Percentiles rank a stretch among this genome's conserved stretches.
phyloP scores from a whole-genome alignment of 2,797 vertebrate genomes.

The Phoebastria nigripes region DNA sequence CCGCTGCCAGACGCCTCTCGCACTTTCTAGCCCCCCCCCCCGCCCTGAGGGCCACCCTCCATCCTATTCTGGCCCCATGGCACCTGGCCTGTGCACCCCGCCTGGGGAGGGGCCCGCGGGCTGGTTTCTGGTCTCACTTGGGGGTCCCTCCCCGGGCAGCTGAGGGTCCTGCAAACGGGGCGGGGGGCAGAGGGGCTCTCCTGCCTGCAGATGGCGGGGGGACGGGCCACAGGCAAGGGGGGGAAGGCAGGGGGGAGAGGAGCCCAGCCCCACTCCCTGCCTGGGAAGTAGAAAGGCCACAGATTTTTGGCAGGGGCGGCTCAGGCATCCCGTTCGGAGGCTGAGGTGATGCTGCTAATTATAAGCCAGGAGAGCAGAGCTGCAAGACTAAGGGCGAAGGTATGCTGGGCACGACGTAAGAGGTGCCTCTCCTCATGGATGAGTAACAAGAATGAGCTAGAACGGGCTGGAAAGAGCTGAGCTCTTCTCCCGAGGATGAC shows the following conservation, averaged over 20 bases:
- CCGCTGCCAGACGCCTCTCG: background rate
- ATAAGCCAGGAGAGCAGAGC: conserved; percentile 30
- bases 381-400: conserved; percentile 4
- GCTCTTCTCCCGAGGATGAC: conserved; percentile 7
- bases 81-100: background rate
- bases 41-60: rapidly evolving
- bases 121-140: background rate
- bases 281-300: background rate
- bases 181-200: background rate
- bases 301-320: conserved; percentile 18
- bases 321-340: background rate
- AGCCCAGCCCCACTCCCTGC: background rate
- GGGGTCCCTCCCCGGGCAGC: background rate
- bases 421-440: background rate
- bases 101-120: rapidly evolving
- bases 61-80: background rate
- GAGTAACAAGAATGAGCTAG: conserved; percentile 48
- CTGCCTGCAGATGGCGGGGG: background rate
- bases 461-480: conserved; percentile 46
- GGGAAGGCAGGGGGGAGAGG: background rate
- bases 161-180: background rate
- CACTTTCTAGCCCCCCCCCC: background rate
- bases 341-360: conserved; percentile 61
- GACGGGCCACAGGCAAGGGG: background rate
- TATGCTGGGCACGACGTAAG: background rate